These are phyloP conservation scores for Crossocerus cetratus DNA, from an alignment of 2,888 invertebrate species.

Conservation along the genomic window DNA sequence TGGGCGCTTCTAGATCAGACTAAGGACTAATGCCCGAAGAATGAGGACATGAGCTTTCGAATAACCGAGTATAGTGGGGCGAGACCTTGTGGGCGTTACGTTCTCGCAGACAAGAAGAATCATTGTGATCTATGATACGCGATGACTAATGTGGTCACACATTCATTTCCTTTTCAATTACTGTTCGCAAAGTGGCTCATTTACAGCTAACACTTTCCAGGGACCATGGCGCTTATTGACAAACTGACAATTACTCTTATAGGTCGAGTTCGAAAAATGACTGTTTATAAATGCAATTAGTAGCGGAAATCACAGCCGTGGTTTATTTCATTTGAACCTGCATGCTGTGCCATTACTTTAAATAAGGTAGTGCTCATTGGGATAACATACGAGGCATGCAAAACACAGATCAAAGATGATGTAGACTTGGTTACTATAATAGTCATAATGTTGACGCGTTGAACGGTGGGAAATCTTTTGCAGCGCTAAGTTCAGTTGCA, in stretches of 20 bases:
- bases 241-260: conserved; percentile 32
- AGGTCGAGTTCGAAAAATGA: conserved; percentile 18
- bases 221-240: conserved; percentile 31
- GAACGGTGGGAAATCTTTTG: conserved; percentile 23
- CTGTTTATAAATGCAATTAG: conserved; percentile 21
- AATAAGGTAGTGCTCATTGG: too few species aligned
- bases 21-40: conserved; percentile 2
- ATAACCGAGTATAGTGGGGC: conserved; percentile 26
- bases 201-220: conserved; percentile 8
- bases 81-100: conserved; percentile 39
- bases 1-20: too few species aligned
- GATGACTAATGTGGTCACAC: conserved; percentile 51
- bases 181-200: conserved; percentile 17
- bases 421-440: too few species aligned
- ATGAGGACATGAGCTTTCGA: conserved; percentile 13
- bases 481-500: conserved; percentile 25
- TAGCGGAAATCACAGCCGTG: too few species aligned
- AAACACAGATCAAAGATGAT: too few species aligned
- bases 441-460: neutral
- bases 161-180: conserved; percentile 54
- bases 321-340: neutral
- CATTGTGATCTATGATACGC: conserved; percentile 36
- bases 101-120: conserved; percentile 41
- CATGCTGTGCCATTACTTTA: too few species aligned
- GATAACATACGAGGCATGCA: too few species aligned